Evolutionary conservation across 2,797 vertebrate genomes (phyloP).

Genomic region (Anabacerthia variegaticeps): DNA sequence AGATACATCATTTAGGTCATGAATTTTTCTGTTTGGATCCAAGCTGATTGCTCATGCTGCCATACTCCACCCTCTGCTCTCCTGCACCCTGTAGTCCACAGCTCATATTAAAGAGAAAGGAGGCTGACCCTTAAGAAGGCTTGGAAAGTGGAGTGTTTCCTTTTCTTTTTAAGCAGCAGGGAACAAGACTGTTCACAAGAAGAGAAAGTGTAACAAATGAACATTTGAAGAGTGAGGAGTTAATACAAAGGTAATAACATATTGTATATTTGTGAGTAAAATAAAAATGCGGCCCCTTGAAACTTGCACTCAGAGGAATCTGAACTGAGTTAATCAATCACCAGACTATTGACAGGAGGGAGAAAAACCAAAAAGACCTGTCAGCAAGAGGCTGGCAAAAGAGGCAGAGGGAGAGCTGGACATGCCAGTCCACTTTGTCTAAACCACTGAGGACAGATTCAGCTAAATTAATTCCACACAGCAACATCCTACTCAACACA

Average conservation of each 20-base stretch:
- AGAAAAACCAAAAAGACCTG: background rate
- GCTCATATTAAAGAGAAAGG: background rate
- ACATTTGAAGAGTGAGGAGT: background rate
- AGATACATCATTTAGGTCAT: conserved; percentile 42
- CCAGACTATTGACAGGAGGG: background rate
- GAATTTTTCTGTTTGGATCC: conserved; percentile 26
- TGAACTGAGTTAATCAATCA: background rate
- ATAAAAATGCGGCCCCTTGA: background rate
- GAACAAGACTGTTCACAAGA: background rate
- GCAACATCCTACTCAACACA: background rate
- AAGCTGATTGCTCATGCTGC: background rate
- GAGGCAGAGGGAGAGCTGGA: background rate
- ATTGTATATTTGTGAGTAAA: background rate
- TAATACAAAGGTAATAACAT: background rate
- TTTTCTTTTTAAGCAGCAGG: background rate
- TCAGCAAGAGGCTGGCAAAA: background rate
- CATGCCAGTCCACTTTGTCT: background rate
- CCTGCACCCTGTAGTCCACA: background rate
- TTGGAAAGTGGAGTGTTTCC: background rate
- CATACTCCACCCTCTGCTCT: background rate
- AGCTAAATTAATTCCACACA: background rate
- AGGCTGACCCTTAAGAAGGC: background rate
- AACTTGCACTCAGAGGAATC: background rate
- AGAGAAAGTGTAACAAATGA: background rate
- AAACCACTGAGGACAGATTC: background rate